Conservation (phyloP, 2,113 vertebrate genomes). For the Clarias batrachus region DNA sequence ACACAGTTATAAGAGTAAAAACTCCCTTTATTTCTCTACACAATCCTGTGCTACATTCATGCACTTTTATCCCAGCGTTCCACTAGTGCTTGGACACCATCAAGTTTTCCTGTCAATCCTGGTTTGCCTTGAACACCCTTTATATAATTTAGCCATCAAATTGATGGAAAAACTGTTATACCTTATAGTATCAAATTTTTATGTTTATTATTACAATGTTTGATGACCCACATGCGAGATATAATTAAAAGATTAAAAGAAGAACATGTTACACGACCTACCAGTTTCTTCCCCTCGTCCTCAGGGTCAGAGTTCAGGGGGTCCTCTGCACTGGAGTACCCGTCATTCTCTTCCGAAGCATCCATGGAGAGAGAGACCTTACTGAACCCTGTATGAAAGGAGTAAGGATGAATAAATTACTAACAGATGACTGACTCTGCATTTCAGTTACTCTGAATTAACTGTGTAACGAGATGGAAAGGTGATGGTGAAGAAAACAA, state of each 20-base stretch:
- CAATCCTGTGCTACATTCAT: too few species aligned
- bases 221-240: background rate
- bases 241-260: background rate
- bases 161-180: too few species aligned
- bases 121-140: too few species aligned
- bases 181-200: too few species aligned
- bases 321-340: constrained; percentile 91
- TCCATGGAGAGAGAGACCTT: constrained; percentile 83
- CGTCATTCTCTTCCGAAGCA: constrained; percentile 86
- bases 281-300: constrained; percentile 88
- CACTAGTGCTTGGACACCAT: too few species aligned
- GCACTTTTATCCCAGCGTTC: too few species aligned
- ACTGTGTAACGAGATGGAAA: background rate
- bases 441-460: background rate
- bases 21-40: too few species aligned
- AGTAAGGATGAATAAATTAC: background rate
- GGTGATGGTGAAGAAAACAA: constrained; percentile 1
- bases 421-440: background rate
- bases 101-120: too few species aligned
- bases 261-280: constrained; percentile 61
- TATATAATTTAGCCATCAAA: too few species aligned
- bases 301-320: constrained; percentile 90
- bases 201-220: background rate
- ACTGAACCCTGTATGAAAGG: constrained; percentile 79
- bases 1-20: too few species aligned